phyloP scores from a whole-genome alignment of 2,113 vertebrate species.

The Leucopternis melanops region DNA sequence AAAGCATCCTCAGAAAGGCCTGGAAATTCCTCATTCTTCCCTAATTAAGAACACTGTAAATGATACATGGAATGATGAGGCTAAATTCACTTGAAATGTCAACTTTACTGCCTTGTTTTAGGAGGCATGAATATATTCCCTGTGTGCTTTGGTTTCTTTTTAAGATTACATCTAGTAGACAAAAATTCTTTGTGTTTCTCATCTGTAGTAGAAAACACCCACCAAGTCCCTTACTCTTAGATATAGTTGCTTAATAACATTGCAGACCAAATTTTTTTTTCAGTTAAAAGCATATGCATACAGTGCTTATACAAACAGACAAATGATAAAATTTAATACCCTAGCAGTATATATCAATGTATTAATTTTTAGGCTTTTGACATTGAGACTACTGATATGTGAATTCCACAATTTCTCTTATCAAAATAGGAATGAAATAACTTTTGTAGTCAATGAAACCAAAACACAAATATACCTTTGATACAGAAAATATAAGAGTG shows the following conservation, averaged over 20 bases:
- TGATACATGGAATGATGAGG: background rate
- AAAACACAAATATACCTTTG: background rate
- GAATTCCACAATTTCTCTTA: background rate
- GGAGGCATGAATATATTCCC: background rate
- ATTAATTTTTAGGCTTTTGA: background rate
- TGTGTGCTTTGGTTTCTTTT: background rate
- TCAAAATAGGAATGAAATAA: background rate
- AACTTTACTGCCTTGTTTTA: background rate
- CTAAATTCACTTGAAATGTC: background rate
- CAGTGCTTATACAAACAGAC: background rate
- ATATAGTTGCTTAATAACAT: background rate
- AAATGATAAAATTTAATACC: background rate
- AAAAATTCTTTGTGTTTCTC: background rate
- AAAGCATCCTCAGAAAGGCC: background rate
- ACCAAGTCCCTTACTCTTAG: background rate
- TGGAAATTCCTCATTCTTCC: constrained; percentile 24
- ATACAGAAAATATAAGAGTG: background rate
- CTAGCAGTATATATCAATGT: background rate
- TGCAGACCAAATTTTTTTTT: background rate
- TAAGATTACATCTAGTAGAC: background rate
- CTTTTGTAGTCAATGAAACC: background rate
- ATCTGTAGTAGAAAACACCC: background rate
- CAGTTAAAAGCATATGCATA: background rate
- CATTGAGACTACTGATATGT: background rate
- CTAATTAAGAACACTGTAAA: constrained; percentile 47